phyloP scores from a whole-genome alignment of 23 tunicate genomes.

The Botrylloides violaceus region DNA sequence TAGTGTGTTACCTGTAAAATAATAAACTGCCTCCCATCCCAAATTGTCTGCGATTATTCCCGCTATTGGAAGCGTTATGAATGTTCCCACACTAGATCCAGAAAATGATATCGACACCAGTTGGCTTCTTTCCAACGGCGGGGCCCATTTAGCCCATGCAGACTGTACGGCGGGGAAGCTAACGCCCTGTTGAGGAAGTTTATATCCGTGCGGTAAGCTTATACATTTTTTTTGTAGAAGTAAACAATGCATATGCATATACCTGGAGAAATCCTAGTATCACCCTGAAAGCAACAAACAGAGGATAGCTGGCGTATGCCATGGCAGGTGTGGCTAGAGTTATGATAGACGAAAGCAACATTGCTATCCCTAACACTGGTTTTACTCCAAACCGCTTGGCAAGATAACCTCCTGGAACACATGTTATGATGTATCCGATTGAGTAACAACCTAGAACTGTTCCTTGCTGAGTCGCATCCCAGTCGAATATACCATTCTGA shows the following conservation, averaged over 20 bases:
- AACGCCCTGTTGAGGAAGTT: slow-evolving; percentile 77
- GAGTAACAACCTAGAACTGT: slow-evolving; percentile 48
- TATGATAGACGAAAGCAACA: slow-evolving; percentile 44
- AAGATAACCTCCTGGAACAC: slow-evolving; percentile 75
- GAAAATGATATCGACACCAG: slow-evolving; percentile 44
- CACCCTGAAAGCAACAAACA: slow-evolving; percentile 62
- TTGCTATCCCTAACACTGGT: slow-evolving; percentile 56
- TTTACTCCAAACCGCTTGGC: slow-evolving; percentile 60
- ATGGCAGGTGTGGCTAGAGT: slow-evolving; percentile 51
- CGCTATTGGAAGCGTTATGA: slow-evolving; percentile 55
- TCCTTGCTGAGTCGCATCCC: slow-evolving; percentile 43
- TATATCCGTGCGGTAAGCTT: no score
- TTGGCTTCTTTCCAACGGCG: slow-evolving; percentile 66
- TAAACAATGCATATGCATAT: no score
- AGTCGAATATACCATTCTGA: slow-evolving; percentile 58
- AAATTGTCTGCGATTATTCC: slow-evolving; percentile 40
- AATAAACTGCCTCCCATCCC: slow-evolving; percentile 85
- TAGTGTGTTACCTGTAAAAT: slow-evolving; percentile 38
- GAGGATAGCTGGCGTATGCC: slow-evolving; percentile 42
- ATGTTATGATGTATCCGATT: slow-evolving; percentile 66
- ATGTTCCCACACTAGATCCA: slow-evolving; percentile 68
- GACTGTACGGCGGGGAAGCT: slow-evolving; percentile 64
- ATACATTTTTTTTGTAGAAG: no score
- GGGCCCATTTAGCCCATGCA: slow-evolving; percentile 81
- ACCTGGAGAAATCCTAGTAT: slow-evolving; percentile 75